Conservation (phyloP, 2,113 vertebrate genomes). For the Marmota monax region DNA sequence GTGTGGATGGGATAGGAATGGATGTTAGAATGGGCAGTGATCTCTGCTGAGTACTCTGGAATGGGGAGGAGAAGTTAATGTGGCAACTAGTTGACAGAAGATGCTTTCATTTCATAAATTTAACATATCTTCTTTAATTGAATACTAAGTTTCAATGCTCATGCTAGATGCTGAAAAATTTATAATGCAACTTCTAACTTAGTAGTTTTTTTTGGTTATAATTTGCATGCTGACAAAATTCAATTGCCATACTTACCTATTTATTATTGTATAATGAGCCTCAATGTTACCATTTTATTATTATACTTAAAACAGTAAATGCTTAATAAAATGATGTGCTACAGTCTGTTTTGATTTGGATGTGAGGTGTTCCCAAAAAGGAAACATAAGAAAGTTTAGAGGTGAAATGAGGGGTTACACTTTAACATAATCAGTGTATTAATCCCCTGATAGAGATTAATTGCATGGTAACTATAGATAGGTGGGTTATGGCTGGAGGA, state of each 20-base stretch:
- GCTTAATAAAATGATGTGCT: background rate
- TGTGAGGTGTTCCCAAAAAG: too few species aligned
- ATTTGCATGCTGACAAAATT: background rate
- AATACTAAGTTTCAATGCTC: background rate
- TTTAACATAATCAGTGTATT: too few species aligned
- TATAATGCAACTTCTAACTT: background rate
- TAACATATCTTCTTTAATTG: background rate
- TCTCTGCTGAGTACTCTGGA: background rate
- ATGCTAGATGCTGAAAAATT: background rate
- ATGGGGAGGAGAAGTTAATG: background rate
- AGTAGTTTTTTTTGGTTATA: background rate
- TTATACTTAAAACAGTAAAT: background rate
- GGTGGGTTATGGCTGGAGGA: too few species aligned
- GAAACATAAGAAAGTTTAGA: too few species aligned
- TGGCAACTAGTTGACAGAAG: background rate
- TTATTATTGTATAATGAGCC: background rate
- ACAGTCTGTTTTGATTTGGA: too few species aligned
- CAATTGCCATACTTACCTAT: background rate
- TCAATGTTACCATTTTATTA: background rate
- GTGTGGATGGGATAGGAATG: background rate
- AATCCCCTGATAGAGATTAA: too few species aligned
- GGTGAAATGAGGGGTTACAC: background rate
- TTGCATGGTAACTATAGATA: too few species aligned
- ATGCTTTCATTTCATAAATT: background rate
- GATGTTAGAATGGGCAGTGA: background rate